These are phyloP conservation scores for Rhodeus uyekii DNA, from an alignment of 2,797 vertebrate species.

Conservation along the genomic window DNA sequence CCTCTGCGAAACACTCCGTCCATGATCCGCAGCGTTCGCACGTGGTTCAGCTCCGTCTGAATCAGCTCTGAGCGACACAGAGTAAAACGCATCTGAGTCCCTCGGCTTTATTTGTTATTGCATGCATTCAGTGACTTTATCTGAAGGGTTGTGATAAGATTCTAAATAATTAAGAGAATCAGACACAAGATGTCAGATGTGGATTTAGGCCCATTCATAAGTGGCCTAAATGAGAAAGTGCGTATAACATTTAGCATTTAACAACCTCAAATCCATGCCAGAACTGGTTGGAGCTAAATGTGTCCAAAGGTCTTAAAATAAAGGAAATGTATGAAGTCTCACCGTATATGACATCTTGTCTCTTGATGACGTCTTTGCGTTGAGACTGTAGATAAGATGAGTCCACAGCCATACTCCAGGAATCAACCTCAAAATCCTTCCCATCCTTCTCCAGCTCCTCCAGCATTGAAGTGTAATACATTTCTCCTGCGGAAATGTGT, in stretches of 20 bases:
- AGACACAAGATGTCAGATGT: background rate
- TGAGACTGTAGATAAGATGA: slow-evolving; percentile 84
- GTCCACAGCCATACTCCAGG: slow-evolving; percentile 91
- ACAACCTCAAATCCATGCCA: background rate
- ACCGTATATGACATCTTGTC: slow-evolving; percentile 95
- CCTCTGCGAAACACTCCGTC: slow-evolving; percentile 85
- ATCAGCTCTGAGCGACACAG: slow-evolving; percentile 81
- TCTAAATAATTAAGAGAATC: too few relatives aligned
- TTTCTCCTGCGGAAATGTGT: slow-evolving; percentile 74
- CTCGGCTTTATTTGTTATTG: background rate
- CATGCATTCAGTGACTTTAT: background rate
- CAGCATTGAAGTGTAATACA: slow-evolving; percentile 83
- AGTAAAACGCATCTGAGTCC: background rate
- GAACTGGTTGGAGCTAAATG: too few relatives aligned
- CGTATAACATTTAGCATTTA: background rate
- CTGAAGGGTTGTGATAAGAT: too few relatives aligned
- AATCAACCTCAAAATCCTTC: slow-evolving; percentile 87
- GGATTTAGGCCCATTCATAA: background rate
- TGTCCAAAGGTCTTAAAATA: background rate
- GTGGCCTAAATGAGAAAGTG: background rate
- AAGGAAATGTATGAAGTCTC: slow-evolving; percentile 24
- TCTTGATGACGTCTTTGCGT: slow-evolving; percentile 88
- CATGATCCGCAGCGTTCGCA: slow-evolving; percentile 92
- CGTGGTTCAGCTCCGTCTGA: slow-evolving; percentile 91
- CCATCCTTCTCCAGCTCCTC: slow-evolving; percentile 85